Evolutionary conservation across 92 coral and sea anemone species (phyloP).

Genomic region (Parazoanthus swiftii): DNA sequence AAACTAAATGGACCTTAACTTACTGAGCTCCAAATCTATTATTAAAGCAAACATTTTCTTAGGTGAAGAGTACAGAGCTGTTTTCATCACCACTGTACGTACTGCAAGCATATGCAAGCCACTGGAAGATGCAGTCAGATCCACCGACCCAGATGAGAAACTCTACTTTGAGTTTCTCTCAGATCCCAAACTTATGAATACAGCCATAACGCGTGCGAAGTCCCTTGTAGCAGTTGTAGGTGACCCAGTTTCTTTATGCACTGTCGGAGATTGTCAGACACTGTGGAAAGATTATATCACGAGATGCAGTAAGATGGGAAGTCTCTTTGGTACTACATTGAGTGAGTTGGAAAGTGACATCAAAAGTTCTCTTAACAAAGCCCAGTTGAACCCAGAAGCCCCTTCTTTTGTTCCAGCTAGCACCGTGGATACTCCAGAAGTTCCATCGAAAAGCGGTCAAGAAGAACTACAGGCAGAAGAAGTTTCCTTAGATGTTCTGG

Average conservation of each 20-base stretch:
- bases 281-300: conserved; percentile 80
- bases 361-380: conserved; percentile 22
- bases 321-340: conserved; percentile 69
- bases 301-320: conserved; percentile 59
- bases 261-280: conserved; percentile 75
- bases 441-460: background rate
- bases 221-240: conserved; percentile 93
- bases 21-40: no score
- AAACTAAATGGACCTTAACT: no score
- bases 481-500: background rate
- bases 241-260: conserved; percentile 90
- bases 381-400: conserved; percentile 73
- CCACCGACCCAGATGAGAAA: conserved; percentile 48
- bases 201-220: conserved; percentile 94
- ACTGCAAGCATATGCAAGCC: conserved; percentile 66
- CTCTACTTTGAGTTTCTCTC: conserved; percentile 76
- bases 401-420: conserved; percentile 59
- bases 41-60: no score
- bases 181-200: conserved; percentile 79
- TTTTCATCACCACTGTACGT: conserved; percentile 92
- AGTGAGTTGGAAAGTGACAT: conserved; percentile 57
- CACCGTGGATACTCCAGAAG: background rate
- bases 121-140: conserved; percentile 43
- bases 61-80: conserved; percentile 89
- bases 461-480: background rate